phyloP scores from a whole-genome alignment of 2,888 invertebrate species.

The Chesias legatella region DNA sequence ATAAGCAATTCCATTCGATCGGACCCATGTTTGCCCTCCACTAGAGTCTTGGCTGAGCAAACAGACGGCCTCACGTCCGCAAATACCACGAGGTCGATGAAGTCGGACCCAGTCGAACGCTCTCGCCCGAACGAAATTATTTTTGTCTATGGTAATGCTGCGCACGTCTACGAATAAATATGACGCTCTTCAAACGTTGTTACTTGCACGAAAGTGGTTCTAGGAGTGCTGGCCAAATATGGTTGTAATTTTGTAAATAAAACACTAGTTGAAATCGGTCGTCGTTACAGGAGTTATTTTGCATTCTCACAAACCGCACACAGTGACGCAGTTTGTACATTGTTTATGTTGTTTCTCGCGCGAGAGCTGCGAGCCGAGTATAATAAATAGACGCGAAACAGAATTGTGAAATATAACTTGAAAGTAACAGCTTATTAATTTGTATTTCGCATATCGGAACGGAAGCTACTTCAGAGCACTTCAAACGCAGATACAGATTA shows the following conservation, averaged over 20 bases:
- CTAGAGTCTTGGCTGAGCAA: slow-evolving; percentile 77
- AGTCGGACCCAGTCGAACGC: slow-evolving; percentile 66
- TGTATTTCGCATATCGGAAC: slow-evolving; percentile 1
- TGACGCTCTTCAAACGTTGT: slow-evolving; percentile 35
- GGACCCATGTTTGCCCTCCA: slow-evolving; percentile 77
- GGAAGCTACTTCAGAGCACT: slow-evolving; percentile 2
- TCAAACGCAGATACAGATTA: slow-evolving; percentile 16
- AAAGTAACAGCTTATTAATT: slow-evolving; percentile 10
- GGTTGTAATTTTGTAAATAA: slow-evolving; percentile 32
- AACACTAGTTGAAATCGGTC: slow-evolving; percentile 28
- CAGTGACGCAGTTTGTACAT: slow-evolving; percentile 8
- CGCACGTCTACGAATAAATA: slow-evolving; percentile 34
- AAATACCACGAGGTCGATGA: slow-evolving; percentile 74
- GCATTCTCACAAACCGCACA: slow-evolving; percentile 11
- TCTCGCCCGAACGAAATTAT: slow-evolving; percentile 54
- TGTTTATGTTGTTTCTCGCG: slow-evolving; percentile 11
- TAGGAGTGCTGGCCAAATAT: slow-evolving; percentile 33
- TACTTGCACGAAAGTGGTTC: slow-evolving; percentile 33
- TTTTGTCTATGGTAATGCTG: slow-evolving; percentile 42
- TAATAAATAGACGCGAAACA: neutral
- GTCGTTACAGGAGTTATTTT: slow-evolving; percentile 13
- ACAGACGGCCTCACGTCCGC: slow-evolving; percentile 76
- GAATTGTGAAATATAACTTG: neutral
- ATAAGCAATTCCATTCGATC: slow-evolving; percentile 79
- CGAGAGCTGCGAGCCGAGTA: neutral